These are phyloP conservation scores for Chrysodeixis includens DNA, from an alignment of 2,888 invertebrate genomes.

Conservation along the genomic window DNA sequence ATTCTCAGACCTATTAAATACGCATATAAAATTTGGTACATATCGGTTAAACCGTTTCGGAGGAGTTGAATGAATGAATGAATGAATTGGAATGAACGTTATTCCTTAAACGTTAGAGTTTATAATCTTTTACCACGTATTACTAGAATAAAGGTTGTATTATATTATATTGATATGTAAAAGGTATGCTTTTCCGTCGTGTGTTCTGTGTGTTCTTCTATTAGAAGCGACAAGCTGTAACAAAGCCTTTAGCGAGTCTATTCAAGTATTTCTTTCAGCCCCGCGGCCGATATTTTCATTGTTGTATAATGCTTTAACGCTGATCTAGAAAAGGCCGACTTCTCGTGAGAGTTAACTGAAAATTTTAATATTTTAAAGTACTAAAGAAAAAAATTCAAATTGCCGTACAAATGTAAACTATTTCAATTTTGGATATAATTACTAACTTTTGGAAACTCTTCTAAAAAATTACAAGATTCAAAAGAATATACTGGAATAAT, in stretches of 20 bases:
- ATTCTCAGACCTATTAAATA: no score
- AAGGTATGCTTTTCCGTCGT: constrained; percentile 8
- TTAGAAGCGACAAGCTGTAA: constrained; percentile 1
- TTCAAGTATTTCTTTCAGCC: constrained; percentile 13
- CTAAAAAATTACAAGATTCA: no score
- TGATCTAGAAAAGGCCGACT: background rate
- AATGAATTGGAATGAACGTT: background rate
- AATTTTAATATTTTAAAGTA: background rate
- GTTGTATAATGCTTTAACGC: background rate
- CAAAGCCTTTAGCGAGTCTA: background rate
- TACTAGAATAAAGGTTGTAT: background rate
- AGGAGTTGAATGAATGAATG: no score
- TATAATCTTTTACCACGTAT: background rate
- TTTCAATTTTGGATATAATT: no score
- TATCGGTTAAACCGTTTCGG: no score
- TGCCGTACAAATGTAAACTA: no score
- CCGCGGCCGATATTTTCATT: constrained; percentile 22
- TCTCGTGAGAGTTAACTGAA: background rate
- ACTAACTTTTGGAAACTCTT: no score
- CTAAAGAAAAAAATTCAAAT: background rate
- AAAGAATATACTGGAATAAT: no score
- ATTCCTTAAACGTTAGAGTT: background rate
- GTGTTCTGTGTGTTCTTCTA: background rate
- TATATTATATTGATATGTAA: constrained; percentile 12
- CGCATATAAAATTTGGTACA: no score